Percentiles rank a stretch among this genome's conserved stretches.
Evolutionary conservation across 2,888 invertebrate species (phyloP).

Genomic region (Scotopteryx bipunctaria): DNA sequence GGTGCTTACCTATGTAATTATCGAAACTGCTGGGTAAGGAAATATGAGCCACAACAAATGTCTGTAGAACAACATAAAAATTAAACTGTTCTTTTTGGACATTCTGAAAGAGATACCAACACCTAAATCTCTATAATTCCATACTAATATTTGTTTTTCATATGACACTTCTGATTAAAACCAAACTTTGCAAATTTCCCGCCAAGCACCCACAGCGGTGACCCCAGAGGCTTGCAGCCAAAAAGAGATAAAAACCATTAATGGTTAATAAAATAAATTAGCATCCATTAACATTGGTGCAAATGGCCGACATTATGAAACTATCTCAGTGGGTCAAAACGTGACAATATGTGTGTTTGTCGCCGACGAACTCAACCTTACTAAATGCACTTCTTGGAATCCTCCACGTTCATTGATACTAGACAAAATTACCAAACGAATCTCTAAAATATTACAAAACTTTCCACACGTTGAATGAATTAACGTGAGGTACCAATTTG

Average conservation of each 20-base stretch:
- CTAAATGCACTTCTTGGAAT: slow-evolving; percentile 13
- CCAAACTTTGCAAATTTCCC: too few relatives aligned
- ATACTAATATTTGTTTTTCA: too few relatives aligned
- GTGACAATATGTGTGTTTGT: slow-evolving; percentile 25
- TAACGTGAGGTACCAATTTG: too few relatives aligned
- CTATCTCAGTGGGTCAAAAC: slow-evolving; percentile 32
- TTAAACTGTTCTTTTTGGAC: too few relatives aligned
- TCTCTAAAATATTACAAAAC: neutral
- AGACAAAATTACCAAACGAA: neutral
- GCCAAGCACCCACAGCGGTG: too few relatives aligned
- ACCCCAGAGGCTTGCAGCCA: too few relatives aligned
- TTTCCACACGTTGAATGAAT: neutral
- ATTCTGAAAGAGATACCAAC: too few relatives aligned
- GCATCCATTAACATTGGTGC: slow-evolving; percentile 13
- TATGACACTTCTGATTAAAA: too few relatives aligned
- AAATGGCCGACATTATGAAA: slow-evolving; percentile 18
- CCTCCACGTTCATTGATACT: slow-evolving; percentile 5
- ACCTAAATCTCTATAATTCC: too few relatives aligned
- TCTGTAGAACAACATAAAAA: too few relatives aligned
- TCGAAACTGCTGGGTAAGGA: too few relatives aligned
- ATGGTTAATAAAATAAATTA: slow-evolving; percentile 12
- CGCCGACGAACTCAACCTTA: slow-evolving; percentile 7
- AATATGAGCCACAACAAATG: too few relatives aligned
- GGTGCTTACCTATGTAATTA: neutral
- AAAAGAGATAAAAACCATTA: neutral